Evolutionary conservation across 2,888 invertebrate genomes (phyloP).

Genomic region (Tortricodes alternella): DNA sequence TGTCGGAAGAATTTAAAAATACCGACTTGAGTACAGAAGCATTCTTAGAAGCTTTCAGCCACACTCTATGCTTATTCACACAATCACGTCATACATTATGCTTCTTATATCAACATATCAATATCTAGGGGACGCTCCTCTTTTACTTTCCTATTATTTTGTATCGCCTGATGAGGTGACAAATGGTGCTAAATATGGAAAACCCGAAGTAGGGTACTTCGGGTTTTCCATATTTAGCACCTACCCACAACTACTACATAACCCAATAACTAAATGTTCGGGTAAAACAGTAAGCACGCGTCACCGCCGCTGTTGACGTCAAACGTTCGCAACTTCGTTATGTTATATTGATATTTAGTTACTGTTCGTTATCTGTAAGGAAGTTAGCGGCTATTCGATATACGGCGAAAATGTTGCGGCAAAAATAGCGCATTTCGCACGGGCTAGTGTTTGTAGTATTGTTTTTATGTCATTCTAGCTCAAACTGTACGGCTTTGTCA

Average conservation of each 20-base stretch:
- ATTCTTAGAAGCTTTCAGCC: constrained; percentile 10
- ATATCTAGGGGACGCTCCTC: too few species aligned
- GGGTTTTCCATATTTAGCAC: too few species aligned
- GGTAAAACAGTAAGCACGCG: constrained; percentile 2
- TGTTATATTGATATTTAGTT: not conserved
- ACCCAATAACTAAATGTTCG: not conserved
- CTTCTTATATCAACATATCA: too few species aligned
- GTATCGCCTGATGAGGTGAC: too few species aligned
- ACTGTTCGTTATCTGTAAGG: not conserved
- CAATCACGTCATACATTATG: too few species aligned
- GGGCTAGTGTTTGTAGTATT: not conserved
- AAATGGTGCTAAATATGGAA: not conserved
- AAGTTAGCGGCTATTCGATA: not conserved
- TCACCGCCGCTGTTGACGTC: constrained; percentile 8
- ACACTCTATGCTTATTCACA: too few species aligned
- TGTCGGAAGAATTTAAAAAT: not conserved
- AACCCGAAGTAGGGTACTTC: too few species aligned
- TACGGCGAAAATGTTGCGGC: constrained; percentile 1
- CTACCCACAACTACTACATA: too few species aligned
- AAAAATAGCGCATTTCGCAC: not conserved
- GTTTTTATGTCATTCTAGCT: not conserved
- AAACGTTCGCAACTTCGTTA: not conserved
- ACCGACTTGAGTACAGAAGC: not conserved
- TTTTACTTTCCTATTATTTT: too few species aligned
- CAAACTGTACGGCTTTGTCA: not conserved